These are phyloP conservation scores for Acrobasis suavella DNA, from an alignment of 2,888 invertebrate genomes.

Conservation along the genomic window DNA sequence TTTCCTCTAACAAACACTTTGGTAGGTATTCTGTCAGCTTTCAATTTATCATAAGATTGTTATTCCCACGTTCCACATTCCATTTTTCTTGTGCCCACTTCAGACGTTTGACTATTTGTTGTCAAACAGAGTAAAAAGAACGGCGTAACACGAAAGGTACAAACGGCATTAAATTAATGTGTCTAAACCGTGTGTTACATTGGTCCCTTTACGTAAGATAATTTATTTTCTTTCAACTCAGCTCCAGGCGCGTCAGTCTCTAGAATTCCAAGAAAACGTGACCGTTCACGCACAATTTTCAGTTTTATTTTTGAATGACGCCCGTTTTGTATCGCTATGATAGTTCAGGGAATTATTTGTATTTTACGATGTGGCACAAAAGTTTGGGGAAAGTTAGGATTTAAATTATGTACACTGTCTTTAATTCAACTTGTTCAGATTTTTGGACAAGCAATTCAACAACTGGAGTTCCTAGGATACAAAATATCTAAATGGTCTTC, in stretches of 20 bases:
- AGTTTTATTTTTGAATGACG: neutral
- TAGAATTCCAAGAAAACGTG: slow-evolving; percentile 17
- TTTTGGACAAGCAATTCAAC: no score
- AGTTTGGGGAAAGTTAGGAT: no score
- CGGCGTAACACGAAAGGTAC: neutral
- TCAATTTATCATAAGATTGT: no score
- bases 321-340: neutral
- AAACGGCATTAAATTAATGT: slow-evolving; percentile 17
- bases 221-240: slow-evolving; percentile 21
- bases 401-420: no score
- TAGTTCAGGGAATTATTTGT: neutral
- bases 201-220: slow-evolving; percentile 15
- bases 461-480: no score
- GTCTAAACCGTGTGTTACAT: slow-evolving; percentile 21
- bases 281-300: slow-evolving; percentile 7
- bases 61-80: no score
- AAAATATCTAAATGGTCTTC: no score
- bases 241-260: slow-evolving; percentile 3
- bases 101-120: neutral
- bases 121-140: neutral
- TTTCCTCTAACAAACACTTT: no score
- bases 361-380: no score
- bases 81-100: neutral
- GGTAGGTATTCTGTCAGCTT: no score
- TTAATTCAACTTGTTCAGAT: no score